Conservation (phyloP, 2,113 vertebrate genomes). For the Mobula hypostoma region DNA sequence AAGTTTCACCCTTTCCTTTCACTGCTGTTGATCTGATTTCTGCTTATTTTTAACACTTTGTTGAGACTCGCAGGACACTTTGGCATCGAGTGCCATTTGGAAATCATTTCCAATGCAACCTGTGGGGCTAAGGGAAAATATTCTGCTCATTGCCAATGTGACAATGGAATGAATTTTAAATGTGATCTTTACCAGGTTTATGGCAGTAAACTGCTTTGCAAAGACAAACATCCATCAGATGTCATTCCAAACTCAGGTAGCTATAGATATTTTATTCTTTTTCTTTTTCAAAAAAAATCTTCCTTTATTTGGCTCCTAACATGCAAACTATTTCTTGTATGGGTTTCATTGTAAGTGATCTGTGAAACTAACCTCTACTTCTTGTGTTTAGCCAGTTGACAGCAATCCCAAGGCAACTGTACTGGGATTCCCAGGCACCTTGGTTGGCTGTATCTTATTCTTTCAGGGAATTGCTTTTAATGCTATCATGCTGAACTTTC, state of each 20-base stretch:
- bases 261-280: too few relatives aligned
- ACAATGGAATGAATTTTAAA: background rate
- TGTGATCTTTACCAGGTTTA: conserved; percentile 52
- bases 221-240: conserved; percentile 61
- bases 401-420: background rate
- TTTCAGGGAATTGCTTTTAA: background rate
- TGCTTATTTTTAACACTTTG: background rate
- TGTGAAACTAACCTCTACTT: too few relatives aligned
- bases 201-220: conserved; percentile 68
- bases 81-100: background rate
- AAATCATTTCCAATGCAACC: background rate
- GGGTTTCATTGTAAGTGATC: background rate
- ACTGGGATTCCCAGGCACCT: background rate
- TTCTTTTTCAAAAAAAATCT: too few relatives aligned
- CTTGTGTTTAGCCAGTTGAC: background rate
- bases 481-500: too few relatives aligned
- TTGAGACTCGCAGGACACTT: background rate
- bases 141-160: background rate
- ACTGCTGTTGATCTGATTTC: background rate
- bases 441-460: background rate
- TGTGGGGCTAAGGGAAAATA: background rate
- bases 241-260: conserved; percentile 68
- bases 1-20: background rate
- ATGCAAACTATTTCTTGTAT: background rate
- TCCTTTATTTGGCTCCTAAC: too few relatives aligned